Conservation (phyloP, 2,113 vertebrate species). For the Pseudonaja textilis region DNA sequence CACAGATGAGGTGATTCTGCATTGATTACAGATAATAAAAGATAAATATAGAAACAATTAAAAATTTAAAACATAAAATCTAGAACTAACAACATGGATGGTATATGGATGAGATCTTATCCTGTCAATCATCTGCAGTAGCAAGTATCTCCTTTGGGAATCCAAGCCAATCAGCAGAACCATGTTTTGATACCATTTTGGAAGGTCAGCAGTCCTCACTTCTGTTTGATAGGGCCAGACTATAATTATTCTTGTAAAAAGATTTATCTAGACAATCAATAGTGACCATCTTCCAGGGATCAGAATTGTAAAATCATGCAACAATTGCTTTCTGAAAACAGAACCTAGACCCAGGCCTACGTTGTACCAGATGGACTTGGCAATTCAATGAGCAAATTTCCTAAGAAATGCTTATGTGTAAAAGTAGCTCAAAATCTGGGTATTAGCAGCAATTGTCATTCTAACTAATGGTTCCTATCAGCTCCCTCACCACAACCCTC, state of each 20-base stretch:
- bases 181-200: background rate
- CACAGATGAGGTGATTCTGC: too few species aligned
- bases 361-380: background rate
- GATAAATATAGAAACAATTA: too few species aligned
- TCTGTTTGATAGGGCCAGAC: background rate
- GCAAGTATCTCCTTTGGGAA: too few species aligned
- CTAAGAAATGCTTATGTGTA: too few species aligned
- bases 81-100: background rate
- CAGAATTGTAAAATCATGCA: background rate
- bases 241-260: background rate
- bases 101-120: background rate
- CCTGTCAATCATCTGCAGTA: too few species aligned
- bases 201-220: background rate
- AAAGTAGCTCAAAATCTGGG: too few species aligned
- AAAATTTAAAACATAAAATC: background rate
- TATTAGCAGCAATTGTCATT: too few species aligned
- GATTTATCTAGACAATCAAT: background rate
- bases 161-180: background rate
- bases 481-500: too few species aligned
- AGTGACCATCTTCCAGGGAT: background rate
- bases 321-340: background rate
- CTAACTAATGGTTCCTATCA: too few species aligned
- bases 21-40: too few species aligned
- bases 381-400: background rate
- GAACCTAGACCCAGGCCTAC: background rate